Percentiles rank a stretch among this genome's conserved stretches.
Conservation (phyloP, 2,797 vertebrate genomes). For the Vireo griseus region DNA sequence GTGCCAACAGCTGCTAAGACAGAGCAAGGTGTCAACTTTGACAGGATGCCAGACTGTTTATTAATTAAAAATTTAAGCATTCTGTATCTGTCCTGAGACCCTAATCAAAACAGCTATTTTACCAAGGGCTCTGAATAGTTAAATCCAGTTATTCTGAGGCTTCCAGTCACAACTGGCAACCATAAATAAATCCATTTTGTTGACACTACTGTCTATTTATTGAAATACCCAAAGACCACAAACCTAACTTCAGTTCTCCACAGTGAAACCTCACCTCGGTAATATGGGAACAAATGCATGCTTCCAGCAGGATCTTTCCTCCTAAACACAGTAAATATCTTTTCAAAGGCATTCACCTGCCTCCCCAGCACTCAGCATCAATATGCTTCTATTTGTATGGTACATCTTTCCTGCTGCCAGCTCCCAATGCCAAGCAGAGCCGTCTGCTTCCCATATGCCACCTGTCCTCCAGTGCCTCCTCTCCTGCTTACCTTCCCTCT, state of each 20-base stretch:
- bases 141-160: background rate
- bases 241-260: background rate
- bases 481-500: constrained; percentile 15
- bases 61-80: constrained; percentile 25
- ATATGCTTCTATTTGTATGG: background rate
- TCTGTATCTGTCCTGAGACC: background rate
- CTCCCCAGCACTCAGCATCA: background rate
- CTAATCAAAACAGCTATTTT: background rate
- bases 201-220: background rate
- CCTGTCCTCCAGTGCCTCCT: constrained; percentile 25
- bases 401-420: background rate
- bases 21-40: constrained; percentile 8
- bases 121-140: background rate
- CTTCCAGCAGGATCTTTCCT: background rate
- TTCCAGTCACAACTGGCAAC: background rate
- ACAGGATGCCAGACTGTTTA: constrained; percentile 28
- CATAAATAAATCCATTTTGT: background rate
- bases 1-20: constrained; percentile 50
- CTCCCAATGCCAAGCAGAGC: background rate
- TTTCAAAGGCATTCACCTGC: background rate
- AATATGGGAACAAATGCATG: background rate
- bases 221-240: background rate
- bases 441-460: constrained; percentile 56
- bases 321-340: background rate
- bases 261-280: background rate